Base-by-base conservation (phyloP, 2,797 vertebrate species). In the Trematomus bernacchii region DNA sequence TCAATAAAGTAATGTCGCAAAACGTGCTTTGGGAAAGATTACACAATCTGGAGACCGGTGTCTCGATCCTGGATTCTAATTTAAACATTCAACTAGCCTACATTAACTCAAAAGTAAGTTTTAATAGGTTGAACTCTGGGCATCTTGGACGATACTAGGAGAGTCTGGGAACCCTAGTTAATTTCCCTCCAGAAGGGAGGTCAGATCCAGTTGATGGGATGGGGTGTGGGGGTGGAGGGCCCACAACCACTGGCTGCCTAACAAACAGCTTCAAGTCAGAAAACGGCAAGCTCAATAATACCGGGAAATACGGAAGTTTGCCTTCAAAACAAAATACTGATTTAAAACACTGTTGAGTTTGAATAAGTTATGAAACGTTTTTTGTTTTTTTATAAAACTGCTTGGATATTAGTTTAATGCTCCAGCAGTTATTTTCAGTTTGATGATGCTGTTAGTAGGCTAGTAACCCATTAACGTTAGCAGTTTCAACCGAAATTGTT, bases 191-290 rank as follows among this genome's bases (percentile, higher is more conserved):
- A 44, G 23, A 54, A 64, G 42, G 3, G 51, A 57, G 79, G 62
- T 74, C 67, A 54, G 54, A 42, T 80, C 58, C 77, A 58, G 74
- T 37, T 68, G 76, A 57, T 60, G 74, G 80, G 83, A 85, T 77
- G 83, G 77, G 67, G 47, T 47, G 51, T 58, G 82, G 50, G 67
- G 79, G 74, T 77, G 86, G 77, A 79, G 61, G 71, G 44, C 80
- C 79, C 27, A 53, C 43, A 64, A 77, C 86, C 58, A 37, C 82
- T 77, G 85, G 55, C 75, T 86, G 74, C 85, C 70, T 79, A 66
- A 62, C 33, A 69, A 23, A 61, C 55, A 47, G 27, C 52, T 42
- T 51, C 44, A 86, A 89, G 66, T 2, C 11, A 8, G 27, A 82
- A 52, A 59, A 52, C 11, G 11, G 6, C 46, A 76, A 21, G 5